These are phyloP conservation scores for Matsumyia berberina DNA, from an alignment of 2,888 invertebrate genomes.

Conservation along the genomic window DNA sequence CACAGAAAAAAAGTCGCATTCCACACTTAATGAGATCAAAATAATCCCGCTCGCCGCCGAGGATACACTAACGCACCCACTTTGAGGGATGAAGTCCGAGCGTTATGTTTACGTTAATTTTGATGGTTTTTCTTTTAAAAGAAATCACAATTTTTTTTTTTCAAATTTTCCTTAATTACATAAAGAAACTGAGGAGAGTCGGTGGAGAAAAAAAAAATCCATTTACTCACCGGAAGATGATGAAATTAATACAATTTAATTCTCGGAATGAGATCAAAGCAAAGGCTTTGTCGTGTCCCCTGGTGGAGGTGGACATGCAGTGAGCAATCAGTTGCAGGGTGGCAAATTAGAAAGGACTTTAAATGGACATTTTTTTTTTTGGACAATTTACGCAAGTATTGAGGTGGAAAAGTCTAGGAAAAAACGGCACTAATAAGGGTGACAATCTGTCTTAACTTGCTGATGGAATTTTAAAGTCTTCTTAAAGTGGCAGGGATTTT, in stretches of 20 bases:
- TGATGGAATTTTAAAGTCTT: background rate
- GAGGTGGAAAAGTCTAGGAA: background rate
- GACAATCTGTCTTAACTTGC: no score
- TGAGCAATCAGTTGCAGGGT: conserved; percentile 42
- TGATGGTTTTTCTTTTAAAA: conserved; percentile 41
- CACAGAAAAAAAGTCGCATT: conserved; percentile 41
- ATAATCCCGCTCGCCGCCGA: conserved; percentile 60
- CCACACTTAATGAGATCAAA: conserved; percentile 75
- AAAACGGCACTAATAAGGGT: background rate
- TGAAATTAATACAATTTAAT: conserved; percentile 63
- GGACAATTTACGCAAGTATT: background rate
- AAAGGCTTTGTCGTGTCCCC: background rate
- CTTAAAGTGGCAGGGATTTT: no score
- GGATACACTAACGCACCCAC: conserved; percentile 61
- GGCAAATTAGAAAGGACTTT: conserved; percentile 5
- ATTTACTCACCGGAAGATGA: conserved; percentile 59
- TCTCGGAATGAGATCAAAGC: conserved; percentile 58
- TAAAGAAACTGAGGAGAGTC: conserved; percentile 40
- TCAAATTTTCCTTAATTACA: conserved; percentile 67
- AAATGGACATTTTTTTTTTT: background rate
- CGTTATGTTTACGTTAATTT: conserved; percentile 62
- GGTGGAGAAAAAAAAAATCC: conserved; percentile 38
- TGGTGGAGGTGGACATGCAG: conserved; percentile 3
- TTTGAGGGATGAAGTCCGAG: conserved; percentile 61
- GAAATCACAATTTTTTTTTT: conserved; percentile 4